phyloP scores from a whole-genome alignment of 2,113 vertebrate genomes.

The Probosciger aterrimus region DNA sequence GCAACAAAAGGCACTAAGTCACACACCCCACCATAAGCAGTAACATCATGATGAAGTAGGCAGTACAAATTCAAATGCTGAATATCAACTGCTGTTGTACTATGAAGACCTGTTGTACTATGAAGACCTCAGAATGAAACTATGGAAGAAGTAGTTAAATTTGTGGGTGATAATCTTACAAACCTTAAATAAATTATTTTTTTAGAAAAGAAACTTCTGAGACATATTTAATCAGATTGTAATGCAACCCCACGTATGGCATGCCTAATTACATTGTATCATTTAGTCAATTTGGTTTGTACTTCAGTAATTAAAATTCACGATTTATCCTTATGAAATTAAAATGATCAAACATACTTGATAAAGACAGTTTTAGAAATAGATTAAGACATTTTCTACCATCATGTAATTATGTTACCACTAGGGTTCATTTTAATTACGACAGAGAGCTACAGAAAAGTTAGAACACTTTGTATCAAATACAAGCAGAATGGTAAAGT shows the following conservation, averaged over 20 bases:
- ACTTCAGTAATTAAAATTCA: slow-evolving; percentile 52
- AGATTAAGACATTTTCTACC: slow-evolving; percentile 38
- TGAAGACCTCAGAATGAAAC: background rate
- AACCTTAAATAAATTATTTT: slow-evolving; percentile 24
- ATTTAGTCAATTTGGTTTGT: slow-evolving; percentile 45
- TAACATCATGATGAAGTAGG: background rate
- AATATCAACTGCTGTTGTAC: background rate
- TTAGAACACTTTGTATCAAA: background rate
- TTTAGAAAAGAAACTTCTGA: background rate
- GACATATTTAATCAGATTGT: slow-evolving; percentile 48
- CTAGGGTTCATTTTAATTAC: slow-evolving; percentile 47
- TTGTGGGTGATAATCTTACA: background rate
- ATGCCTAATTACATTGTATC: slow-evolving; percentile 51
- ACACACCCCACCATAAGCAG: background rate
- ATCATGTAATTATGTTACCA: slow-evolving; percentile 38
- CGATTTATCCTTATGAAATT: slow-evolving; percentile 40
- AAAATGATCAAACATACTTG: slow-evolving; percentile 49
- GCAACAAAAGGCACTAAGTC: background rate
- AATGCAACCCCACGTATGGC: background rate
- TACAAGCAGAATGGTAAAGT: background rate
- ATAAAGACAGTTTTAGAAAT: slow-evolving; percentile 48
- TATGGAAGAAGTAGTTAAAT: background rate
- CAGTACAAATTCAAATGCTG: background rate
- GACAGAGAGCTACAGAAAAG: background rate
- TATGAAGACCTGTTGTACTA: background rate